These are phyloP conservation scores for Orchesella flavescens DNA, from an alignment of 2,888 invertebrate genomes.

Conservation along the genomic window DNA sequence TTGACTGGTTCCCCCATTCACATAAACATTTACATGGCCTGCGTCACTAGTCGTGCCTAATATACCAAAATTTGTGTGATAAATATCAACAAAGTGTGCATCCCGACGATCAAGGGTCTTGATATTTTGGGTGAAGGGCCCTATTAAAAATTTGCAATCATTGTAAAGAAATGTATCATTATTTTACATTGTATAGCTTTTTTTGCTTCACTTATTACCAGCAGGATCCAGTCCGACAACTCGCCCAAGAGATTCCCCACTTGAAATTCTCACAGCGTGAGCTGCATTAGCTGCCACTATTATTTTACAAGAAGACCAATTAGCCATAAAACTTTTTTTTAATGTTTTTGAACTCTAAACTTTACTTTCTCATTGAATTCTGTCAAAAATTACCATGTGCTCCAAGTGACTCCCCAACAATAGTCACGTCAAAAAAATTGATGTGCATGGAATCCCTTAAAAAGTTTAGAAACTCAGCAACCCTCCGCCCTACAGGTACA, in stretches of 20 bases:
- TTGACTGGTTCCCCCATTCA: conserved; percentile 46
- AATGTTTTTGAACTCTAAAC: background rate
- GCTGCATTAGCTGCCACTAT: conserved; percentile 27
- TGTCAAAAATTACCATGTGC: conserved; percentile 43
- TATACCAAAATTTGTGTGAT: conserved; percentile 35
- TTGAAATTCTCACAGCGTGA: background rate
- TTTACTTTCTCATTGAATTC: too few species aligned
- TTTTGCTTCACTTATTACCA: background rate
- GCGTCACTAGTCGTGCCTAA: conserved; percentile 33
- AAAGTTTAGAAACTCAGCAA: conserved; percentile 56
- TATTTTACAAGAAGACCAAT: too few species aligned
- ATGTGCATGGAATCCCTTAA: conserved; percentile 27
- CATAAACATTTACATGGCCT: conserved; percentile 37
- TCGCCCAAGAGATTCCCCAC: background rate
- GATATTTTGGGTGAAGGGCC: background rate
- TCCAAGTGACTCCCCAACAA: conserved; percentile 59
- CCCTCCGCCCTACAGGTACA: conserved; percentile 33
- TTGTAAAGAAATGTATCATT: too few species aligned
- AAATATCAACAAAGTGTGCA: conserved; percentile 41
- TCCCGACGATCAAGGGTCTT: conserved; percentile 27
- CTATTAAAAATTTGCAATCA: too few species aligned
- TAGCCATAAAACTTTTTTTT: too few species aligned
- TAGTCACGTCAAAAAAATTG: conserved; percentile 26
- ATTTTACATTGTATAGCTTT: too few species aligned
- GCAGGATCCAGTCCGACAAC: conserved; percentile 40